These are phyloP conservation scores for Drosophila equinoxialis DNA, from an alignment of 1,140 invertebrate genomes.

Conservation along the genomic window DNA sequence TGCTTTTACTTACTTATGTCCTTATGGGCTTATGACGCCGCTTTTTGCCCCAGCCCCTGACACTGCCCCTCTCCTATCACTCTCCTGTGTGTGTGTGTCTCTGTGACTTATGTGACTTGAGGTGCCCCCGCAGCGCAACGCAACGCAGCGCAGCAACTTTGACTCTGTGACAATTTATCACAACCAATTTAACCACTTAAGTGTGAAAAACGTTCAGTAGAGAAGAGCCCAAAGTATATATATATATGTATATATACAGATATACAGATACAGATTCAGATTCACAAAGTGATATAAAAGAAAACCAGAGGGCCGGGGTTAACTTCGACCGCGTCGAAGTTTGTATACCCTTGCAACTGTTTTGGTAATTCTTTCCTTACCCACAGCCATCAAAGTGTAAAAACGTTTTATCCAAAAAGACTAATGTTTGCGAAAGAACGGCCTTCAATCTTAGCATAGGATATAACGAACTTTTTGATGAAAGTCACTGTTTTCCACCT, in stretches of 20 bases:
- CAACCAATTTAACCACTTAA: slow-evolving; percentile 81
- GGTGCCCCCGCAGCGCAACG: slow-evolving; percentile 56
- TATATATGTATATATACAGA: background rate
- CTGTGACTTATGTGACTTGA: slow-evolving; percentile 51
- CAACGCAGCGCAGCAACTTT: slow-evolving; percentile 61
- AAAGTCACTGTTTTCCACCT: too few species aligned
- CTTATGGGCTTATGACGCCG: slow-evolving; percentile 52
- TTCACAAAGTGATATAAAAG: slow-evolving; percentile 17
- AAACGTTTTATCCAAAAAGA: too few species aligned
- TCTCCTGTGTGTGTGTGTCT: background rate
- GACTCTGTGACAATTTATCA: slow-evolving; percentile 77
- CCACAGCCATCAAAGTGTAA: too few species aligned
- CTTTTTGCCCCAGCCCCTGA: slow-evolving; percentile 16
- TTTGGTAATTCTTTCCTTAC: too few species aligned
- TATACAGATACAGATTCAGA: slow-evolving; percentile 29
- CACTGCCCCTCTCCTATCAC: background rate
- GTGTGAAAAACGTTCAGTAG: slow-evolving; percentile 71
- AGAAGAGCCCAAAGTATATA: slow-evolving; percentile 8
- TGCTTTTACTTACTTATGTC: slow-evolving; percentile 29
- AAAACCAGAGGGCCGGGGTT: too few species aligned
- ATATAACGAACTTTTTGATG: too few species aligned
- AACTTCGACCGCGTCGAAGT: too few species aligned
- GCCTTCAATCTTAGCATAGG: too few species aligned
- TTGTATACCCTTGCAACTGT: too few species aligned
- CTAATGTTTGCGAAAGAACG: too few species aligned